These are phyloP conservation scores for Sebastes itinus DNA, from an alignment of 2,797 vertebrate species.

Conservation along the genomic window DNA sequence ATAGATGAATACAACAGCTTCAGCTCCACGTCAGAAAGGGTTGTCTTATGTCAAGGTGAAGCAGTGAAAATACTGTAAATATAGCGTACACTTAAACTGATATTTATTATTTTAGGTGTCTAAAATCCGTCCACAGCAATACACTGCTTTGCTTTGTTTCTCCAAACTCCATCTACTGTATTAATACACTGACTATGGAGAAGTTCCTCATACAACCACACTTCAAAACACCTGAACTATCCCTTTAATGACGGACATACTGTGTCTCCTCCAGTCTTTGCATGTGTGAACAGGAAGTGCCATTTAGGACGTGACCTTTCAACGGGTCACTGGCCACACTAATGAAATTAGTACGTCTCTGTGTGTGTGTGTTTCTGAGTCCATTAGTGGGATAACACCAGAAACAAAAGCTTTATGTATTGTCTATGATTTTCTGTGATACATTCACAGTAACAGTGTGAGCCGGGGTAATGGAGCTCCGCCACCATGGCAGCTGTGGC, in stretches of 20 bases:
- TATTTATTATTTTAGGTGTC: no score
- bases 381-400: not conserved
- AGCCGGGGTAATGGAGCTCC: not conserved
- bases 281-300: not conserved
- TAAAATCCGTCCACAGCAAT: accelerated
- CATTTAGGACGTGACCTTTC: not conserved
- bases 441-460: not conserved
- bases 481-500: conserved; percentile 3
- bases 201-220: no score
- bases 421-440: not conserved
- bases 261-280: not conserved
- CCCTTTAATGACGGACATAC: not conserved
- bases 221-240: not conserved
- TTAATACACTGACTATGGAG: no score
- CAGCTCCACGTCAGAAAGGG: no score
- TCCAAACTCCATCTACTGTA: no score
- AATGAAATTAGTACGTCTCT: not conserved
- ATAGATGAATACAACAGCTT: no score
- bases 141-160: no score
- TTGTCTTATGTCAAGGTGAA: no score
- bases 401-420: not conserved
- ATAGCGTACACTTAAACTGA: no score
- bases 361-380: not conserved
- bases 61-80: no score
- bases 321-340: not conserved